phyloP scores from a whole-genome alignment of 2,113 vertebrate genomes.

The Archilochus colubris region DNA sequence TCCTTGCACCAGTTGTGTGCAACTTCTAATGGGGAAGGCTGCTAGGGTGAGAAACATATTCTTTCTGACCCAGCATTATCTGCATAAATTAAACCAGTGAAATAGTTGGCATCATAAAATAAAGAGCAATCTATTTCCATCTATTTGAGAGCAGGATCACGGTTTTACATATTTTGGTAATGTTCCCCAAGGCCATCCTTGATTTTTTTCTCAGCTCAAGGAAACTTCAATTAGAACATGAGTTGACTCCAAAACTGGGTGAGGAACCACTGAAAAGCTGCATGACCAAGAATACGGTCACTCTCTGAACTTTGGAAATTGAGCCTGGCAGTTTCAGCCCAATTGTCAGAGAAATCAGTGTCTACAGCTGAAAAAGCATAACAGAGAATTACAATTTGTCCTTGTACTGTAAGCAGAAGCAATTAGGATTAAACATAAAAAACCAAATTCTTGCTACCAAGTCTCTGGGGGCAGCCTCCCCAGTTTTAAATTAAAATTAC shows the following conservation, averaged over 20 bases:
- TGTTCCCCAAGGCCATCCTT: slow-evolving; percentile 58
- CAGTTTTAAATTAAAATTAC: neutral
- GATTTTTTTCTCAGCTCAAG: slow-evolving; percentile 33
- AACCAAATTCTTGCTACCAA: neutral
- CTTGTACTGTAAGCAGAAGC: slow-evolving; percentile 24
- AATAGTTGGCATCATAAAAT: slow-evolving; percentile 25
- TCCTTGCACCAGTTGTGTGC: neutral
- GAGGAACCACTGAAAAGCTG: slow-evolving; percentile 49
- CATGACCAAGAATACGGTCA: neutral
- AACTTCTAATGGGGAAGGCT: neutral
- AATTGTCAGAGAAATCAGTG: slow-evolving; percentile 49
- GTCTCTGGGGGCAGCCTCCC: neutral
- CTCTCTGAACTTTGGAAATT: slow-evolving; percentile 38
- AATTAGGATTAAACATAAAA: slow-evolving; percentile 38
- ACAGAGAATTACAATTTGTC: slow-evolving; percentile 45
- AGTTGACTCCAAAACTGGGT: neutral
- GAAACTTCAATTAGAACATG: slow-evolving; percentile 35
- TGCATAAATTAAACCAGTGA: slow-evolving; percentile 14
- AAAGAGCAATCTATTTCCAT: slow-evolving; percentile 1
- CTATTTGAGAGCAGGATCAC: slow-evolving; percentile 45
- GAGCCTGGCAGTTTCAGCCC: slow-evolving; percentile 18
- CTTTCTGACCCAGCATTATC: slow-evolving; percentile 34
- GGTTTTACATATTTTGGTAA: slow-evolving; percentile 30
- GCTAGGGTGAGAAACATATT: slow-evolving; percentile 27
- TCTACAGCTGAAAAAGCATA: slow-evolving; percentile 48